Percentiles rank a stretch among this genome's conserved stretches.
Evolutionary conservation across 2,113 vertebrate genomes (phyloP).

Genomic region (Gasterosteus aculeatus): DNA sequence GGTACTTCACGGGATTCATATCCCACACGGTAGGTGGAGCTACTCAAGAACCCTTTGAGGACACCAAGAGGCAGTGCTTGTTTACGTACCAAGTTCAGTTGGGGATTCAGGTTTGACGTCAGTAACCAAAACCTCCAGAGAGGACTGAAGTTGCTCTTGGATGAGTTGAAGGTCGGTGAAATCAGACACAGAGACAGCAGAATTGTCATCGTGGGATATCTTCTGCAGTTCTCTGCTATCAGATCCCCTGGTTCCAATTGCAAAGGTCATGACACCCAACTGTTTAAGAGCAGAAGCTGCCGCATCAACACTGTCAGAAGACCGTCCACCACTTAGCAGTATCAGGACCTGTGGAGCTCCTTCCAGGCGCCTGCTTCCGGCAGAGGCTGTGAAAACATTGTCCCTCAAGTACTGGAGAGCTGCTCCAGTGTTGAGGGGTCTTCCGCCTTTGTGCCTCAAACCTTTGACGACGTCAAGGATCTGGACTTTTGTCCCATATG

Average conservation of each 20-base stretch:
- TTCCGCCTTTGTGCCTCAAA: conserved; percentile 55
- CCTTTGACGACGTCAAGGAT: conserved; percentile 29
- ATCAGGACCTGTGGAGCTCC: conserved; percentile 81
- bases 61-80: neutral
- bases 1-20: neutral
- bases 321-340: conserved; percentile 51
- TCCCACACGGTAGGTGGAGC: neutral
- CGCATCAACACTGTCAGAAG: conserved; percentile 52
- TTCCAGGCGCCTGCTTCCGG: conserved; percentile 84
- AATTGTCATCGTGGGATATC: no score
- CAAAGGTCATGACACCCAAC: conserved; percentile 49
- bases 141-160: no score
- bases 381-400: conserved; percentile 78
- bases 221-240: conserved; percentile 61
- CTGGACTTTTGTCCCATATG: conserved; percentile 29
- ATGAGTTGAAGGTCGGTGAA: no score
- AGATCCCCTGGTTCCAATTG: conserved; percentile 45
- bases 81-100: conserved; percentile 36
- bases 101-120: conserved; percentile 7
- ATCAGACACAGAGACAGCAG: no score
- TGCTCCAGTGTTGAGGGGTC: conserved; percentile 79
- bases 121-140: neutral
- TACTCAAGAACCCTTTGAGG: neutral
- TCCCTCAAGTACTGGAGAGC: conserved; percentile 76
- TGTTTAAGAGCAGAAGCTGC: conserved; percentile 57